These are phyloP conservation scores for Syrphus vitripennis DNA, from an alignment of 2,888 invertebrate species.

Conservation along the genomic window DNA sequence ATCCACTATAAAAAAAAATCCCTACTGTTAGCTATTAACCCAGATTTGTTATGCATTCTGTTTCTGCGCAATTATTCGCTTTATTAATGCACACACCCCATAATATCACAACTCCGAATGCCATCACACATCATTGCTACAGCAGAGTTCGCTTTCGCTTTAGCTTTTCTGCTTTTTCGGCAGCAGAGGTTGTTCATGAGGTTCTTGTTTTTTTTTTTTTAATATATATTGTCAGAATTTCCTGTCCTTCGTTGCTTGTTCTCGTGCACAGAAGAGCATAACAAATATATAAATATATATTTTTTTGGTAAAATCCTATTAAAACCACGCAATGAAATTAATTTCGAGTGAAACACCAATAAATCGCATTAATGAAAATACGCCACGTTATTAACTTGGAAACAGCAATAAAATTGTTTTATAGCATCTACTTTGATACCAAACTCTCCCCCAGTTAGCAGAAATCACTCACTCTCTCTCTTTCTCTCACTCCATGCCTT, in stretches of 20 bases:
- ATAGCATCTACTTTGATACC: conserved; percentile 27
- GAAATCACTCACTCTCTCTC: background rate
- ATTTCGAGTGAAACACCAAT: conserved; percentile 64
- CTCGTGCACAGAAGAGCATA: background rate
- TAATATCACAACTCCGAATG: background rate
- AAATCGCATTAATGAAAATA: conserved; percentile 64
- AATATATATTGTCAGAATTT: background rate
- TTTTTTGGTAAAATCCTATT: conserved; percentile 31
- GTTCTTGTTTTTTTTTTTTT: too few relatives aligned
- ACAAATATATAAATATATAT: background rate
- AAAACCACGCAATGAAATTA: conserved; percentile 60
- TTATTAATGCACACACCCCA: conserved; percentile 37
- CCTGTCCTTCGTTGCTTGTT: background rate
- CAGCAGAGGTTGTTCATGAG: background rate
- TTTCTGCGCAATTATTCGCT: conserved; percentile 25
- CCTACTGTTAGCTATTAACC: background rate
- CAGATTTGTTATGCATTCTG: conserved; percentile 22
- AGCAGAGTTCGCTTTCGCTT: background rate
- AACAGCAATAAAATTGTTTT: conserved; percentile 62
- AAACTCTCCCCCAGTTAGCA: background rate
- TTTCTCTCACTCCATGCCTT: background rate
- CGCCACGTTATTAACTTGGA: conserved; percentile 60
- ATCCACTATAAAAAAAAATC: background rate
- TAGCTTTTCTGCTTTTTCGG: background rate
- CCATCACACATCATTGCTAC: background rate